Conservation (phyloP, 2,113 vertebrate species). For the Hippocampus barbouri region DNA sequence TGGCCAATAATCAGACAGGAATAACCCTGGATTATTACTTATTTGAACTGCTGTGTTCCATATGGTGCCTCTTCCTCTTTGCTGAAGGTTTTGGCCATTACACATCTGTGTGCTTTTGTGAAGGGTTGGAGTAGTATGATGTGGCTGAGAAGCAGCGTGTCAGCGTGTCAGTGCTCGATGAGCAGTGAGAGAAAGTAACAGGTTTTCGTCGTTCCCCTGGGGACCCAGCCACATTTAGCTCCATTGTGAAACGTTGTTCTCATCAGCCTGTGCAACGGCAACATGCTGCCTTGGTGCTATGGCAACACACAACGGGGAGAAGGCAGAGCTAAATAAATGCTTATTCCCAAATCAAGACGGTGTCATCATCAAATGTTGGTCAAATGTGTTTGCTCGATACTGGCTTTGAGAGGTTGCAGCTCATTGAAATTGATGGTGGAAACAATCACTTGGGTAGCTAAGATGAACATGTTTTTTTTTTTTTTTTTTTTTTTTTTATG, state of each 20-base stretch:
- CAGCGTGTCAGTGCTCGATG: neutral
- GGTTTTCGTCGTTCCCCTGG: constrained; percentile 1
- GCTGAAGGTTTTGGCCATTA: neutral
- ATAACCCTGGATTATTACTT: neutral
- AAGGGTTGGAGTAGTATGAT: neutral
- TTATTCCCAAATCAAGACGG: neutral
- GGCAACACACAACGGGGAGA: constrained; percentile 30
- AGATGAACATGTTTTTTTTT: no score
- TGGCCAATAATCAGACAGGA: neutral
- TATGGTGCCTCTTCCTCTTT: neutral
- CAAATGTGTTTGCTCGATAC: neutral
- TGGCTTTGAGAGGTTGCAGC: neutral
- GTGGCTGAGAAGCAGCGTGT: neutral
- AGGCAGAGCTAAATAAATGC: neutral
- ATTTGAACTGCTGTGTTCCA: neutral
- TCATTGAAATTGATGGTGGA: neutral
- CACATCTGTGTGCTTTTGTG: neutral
- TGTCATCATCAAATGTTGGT: neutral
- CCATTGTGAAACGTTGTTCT: constrained; percentile 4
- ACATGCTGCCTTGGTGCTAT: constrained; percentile 23
- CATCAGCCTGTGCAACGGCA: constrained; percentile 9
- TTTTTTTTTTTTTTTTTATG: neutral
- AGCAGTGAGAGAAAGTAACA: constrained; percentile 8
- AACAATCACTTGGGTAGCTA: neutral
- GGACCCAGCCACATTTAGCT: constrained; percentile 3